These are phyloP conservation scores for Hepsetus odoe DNA, from an alignment of 2,113 vertebrate species.

Conservation along the genomic window DNA sequence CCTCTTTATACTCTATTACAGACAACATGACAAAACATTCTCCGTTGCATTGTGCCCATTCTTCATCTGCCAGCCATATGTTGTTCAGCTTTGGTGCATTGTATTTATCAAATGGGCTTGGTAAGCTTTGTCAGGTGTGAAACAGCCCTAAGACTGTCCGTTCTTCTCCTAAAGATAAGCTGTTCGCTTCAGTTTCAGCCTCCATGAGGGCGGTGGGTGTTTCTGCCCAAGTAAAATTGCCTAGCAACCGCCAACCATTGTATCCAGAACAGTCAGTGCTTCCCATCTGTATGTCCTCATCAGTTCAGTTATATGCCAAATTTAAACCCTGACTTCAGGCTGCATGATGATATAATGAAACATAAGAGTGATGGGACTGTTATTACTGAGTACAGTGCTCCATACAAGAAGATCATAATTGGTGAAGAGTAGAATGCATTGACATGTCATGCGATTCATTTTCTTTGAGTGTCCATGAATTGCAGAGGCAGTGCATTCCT, in stretches of 20 bases:
- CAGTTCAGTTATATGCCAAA: background rate
- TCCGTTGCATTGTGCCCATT: background rate
- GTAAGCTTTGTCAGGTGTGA: background rate
- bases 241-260: constrained; percentile 54
- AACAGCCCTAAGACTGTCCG: background rate
- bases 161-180: constrained; percentile 2
- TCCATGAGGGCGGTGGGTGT: constrained; percentile 12
- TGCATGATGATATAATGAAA: background rate
- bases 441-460: background rate
- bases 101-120: background rate
- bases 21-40: background rate
- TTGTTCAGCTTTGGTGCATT: background rate
- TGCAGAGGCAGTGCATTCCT: background rate
- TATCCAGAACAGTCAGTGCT: constrained; percentile 18
- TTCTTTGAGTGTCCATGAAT: background rate
- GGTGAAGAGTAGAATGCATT: constrained; percentile 2
- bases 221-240: constrained; percentile 39
- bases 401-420: background rate
- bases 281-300: constrained; percentile 9
- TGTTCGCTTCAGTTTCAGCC: constrained; percentile 34
- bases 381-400: background rate
- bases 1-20: background rate
- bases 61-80: constrained; percentile 1
- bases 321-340: background rate
- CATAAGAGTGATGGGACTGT: background rate